Conservation (phyloP, 64 coral and sea anemone species). For the Trachythela sp. region DNA sequence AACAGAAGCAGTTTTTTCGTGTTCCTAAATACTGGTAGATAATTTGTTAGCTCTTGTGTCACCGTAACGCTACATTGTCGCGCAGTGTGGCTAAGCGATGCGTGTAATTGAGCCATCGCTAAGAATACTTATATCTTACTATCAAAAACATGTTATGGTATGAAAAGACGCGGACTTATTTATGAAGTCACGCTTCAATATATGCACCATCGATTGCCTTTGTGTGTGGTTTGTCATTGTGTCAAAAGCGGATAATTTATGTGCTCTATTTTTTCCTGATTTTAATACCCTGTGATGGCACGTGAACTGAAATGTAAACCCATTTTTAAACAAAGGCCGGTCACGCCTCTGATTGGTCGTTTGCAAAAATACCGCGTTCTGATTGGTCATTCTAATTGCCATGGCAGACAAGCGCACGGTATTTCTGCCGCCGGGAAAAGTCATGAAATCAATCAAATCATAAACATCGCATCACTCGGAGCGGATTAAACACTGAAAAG, state of each 20-base stretch:
- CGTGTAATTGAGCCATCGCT: background rate
- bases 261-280: background rate
- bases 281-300: background rate
- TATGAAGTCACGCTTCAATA: background rate
- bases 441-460: background rate
- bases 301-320: background rate
- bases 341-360: conserved; percentile 3
- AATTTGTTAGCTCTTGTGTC: too few relatives aligned
- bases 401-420: background rate
- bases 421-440: conserved; percentile 15
- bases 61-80: too few relatives aligned
- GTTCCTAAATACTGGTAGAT: too few relatives aligned
- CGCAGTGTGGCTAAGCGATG: background rate
- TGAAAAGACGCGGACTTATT: background rate
- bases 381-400: background rate
- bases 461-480: background rate
- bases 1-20: too few relatives aligned
- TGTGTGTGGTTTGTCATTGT: background rate
- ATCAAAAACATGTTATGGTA: background rate
- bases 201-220: background rate
- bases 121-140: background rate
- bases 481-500: background rate
- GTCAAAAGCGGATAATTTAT: background rate
- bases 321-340: background rate
- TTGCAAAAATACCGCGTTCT: background rate